Base-by-base conservation (phyloP, 2,113 vertebrate genomes). In the Silurus meridionalis region DNA sequence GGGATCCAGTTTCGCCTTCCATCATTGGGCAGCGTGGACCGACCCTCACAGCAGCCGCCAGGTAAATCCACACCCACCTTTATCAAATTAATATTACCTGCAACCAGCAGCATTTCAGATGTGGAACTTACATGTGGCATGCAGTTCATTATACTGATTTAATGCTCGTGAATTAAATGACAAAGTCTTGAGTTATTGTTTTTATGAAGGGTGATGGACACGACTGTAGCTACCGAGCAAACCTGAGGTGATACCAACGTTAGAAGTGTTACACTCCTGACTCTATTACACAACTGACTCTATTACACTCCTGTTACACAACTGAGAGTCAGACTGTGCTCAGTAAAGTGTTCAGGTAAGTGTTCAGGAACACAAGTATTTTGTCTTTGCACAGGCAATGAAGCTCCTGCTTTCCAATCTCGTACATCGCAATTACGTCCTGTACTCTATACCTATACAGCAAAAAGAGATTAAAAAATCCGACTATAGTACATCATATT, bases 1-100 rank as follows among this genome's bases (percentile, higher is more conserved):
- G 94, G 95, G 83, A 94, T 95, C 93, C 94, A 95, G 94, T 95
- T 95, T 90, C 93, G 93, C 89, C 94, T 95, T 79, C 94, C 94
- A 74, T 94, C 93, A 63, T 92, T 92, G 87, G 92, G 92, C 91
- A 94, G 91, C 78, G 92, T 92, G 90, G 94, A 95, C 71, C 88
- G 92, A 91, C 92, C 92, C 50, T 86, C 91, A 64, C 94, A 93
- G 79, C 93, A 92, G 84, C 91, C 93, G 85, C 93, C 94, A 95
- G 94, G 94, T 95, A 94, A 92, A 67, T 25, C 17, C 77, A 72
- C 21, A 8, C 25, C n/a, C 21, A 37, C 2, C 23, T 55, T 63
- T 19, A 50, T 64, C 0, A 53, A 13, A 8, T 9, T 52, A 75
- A 75, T 50, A 52, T 52, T 1, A 53, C 2, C 4, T 50, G 9